phyloP scores from a whole-genome alignment of 2,113 vertebrate species.

The Megaptera novaeangliae region DNA sequence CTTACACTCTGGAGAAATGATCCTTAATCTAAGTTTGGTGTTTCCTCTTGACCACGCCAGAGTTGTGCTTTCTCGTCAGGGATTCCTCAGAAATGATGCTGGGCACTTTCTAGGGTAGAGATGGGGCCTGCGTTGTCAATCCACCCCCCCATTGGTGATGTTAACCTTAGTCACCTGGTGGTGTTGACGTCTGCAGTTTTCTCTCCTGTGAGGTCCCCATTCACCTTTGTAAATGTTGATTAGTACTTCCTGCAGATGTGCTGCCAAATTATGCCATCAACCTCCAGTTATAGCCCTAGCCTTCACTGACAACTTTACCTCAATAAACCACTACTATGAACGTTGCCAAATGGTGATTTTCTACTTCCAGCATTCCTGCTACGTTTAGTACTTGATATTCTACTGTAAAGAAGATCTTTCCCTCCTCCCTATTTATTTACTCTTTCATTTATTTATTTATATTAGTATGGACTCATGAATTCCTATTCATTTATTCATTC shows the following conservation, averaged over 20 bases:
- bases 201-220: not conserved
- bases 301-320: not conserved
- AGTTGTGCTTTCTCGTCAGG: not conserved
- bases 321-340: not conserved
- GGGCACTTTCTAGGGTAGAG: not conserved
- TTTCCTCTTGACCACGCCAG: not conserved
- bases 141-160: not conserved
- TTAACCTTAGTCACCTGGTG: too few species aligned
- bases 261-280: not conserved
- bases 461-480: not conserved
- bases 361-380: not conserved
- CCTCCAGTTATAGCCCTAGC: not conserved
- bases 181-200: not conserved
- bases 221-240: not conserved
- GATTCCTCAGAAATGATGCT: not conserved
- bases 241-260: not conserved
- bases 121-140: not conserved
- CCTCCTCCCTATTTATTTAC: not conserved
- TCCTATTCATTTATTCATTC: not conserved
- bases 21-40: not conserved
- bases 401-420: not conserved
- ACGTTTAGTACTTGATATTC: not conserved
- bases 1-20: not conserved
- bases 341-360: not conserved
- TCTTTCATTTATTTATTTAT: not conserved